Evolutionary conservation across 2,797 vertebrate genomes (phyloP).

Genomic region (Crossoptilon crossoptilon): DNA sequence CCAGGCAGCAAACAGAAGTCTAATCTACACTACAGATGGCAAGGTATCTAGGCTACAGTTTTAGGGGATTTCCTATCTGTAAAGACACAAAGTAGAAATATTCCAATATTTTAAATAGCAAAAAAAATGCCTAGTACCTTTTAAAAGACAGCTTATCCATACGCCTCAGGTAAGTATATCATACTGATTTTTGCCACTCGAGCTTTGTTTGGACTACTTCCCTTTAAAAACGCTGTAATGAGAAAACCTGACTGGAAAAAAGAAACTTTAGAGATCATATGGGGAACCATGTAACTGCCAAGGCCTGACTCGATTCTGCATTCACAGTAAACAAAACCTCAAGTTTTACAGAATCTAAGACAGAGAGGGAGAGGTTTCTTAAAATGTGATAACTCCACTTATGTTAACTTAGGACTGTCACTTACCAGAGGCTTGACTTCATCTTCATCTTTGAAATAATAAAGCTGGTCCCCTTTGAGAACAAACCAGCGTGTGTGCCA

Average conservation of each 20-base stretch:
- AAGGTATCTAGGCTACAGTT: neutral
- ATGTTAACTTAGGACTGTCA: neutral
- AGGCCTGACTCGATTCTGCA: neutral
- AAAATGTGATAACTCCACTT: neutral
- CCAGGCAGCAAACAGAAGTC: neutral
- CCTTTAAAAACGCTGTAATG: neutral
- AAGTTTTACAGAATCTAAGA: neutral
- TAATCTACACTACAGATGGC: neutral
- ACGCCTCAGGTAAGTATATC: neutral
- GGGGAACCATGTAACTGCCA: neutral
- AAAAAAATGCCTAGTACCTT: neutral
- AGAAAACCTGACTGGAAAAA: neutral
- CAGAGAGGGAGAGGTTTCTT: neutral
- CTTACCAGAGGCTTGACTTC: slow-evolving; percentile 97
- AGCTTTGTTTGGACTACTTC: neutral
- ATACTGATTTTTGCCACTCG: neutral
- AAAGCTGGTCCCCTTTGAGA: slow-evolving; percentile 93
- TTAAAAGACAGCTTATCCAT: neutral
- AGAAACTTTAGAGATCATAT: neutral
- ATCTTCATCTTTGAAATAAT: slow-evolving; percentile 98
- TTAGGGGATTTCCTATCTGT: neutral
- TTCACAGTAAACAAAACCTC: neutral
- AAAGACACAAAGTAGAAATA: neutral
- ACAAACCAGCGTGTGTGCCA: slow-evolving; percentile 99
- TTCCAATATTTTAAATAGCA: neutral